Percentiles rank a stretch among this genome's conserved stretches.
phyloP scores from a whole-genome alignment of 2,797 vertebrate species.

The Melanotaenia maccullochi region DNA sequence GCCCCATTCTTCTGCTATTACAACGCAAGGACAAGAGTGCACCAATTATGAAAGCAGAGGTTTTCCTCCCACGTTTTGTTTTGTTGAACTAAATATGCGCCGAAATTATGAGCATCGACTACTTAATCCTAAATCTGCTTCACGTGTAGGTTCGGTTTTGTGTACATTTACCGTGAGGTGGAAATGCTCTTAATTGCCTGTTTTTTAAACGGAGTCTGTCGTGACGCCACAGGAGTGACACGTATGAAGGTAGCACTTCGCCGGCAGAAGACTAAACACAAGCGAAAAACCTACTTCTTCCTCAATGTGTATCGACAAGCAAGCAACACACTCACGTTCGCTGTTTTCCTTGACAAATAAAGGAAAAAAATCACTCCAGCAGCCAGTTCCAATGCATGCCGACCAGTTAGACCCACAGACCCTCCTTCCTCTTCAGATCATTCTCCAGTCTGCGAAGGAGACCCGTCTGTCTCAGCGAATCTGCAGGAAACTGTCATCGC shows the following conservation, averaged over 20 bases:
- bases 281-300: conserved; percentile 30
- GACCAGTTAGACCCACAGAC: conserved; percentile 13
- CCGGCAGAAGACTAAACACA: conserved; percentile 23
- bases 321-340: conserved; percentile 47
- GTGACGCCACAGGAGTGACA: conserved; percentile 70
- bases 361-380: conserved; percentile 11
- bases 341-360: conserved; percentile 6
- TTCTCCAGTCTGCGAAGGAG: conserved; percentile 38
- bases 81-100: not conserved
- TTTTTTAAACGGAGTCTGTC: conserved; percentile 38
- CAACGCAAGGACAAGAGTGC: not conserved
- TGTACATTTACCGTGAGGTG: fast-evolving
- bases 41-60: not conserved
- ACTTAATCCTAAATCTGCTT: fast-evolving
- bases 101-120: conserved; percentile 8
- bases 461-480: conserved; percentile 27
- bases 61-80: not conserved
- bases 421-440: conserved; percentile 25
- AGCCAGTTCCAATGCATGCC: conserved; percentile 47
- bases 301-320: not conserved
- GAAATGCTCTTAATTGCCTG: fast-evolving
- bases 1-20: not conserved
- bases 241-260: conserved; percentile 54
- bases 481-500: conserved; percentile 76
- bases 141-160: fast-evolving